Conservation (phyloP, 2,888 invertebrate genomes). For the Operophtera brumata region DNA sequence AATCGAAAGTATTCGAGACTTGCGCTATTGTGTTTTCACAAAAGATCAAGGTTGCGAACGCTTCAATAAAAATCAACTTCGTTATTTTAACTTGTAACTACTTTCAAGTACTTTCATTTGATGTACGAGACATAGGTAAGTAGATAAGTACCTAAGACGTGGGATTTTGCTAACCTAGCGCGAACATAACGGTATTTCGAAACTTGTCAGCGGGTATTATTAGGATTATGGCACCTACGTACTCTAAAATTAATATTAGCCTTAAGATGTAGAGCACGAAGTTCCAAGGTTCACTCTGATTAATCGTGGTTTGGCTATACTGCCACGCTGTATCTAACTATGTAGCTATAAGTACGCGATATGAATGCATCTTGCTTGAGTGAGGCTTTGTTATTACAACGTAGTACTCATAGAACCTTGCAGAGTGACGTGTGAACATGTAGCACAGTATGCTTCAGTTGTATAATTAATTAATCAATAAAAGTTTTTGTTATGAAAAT, state of each 20-base stretch:
- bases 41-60: slow-evolving; percentile 36
- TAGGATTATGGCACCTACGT: slow-evolving; percentile 38
- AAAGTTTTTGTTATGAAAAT: slow-evolving; percentile 22
- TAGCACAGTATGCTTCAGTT: slow-evolving; percentile 17
- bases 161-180: slow-evolving; percentile 10
- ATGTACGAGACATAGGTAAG: not conserved
- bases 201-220: slow-evolving; percentile 23
- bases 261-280: slow-evolving; percentile 53
- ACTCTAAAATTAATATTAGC: slow-evolving; percentile 50
- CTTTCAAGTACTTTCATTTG: slow-evolving; percentile 12
- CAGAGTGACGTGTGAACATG: slow-evolving; percentile 23
- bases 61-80: slow-evolving; percentile 23
- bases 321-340: slow-evolving; percentile 16
- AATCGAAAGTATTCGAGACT: slow-evolving; percentile 28
- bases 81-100: slow-evolving; percentile 25
- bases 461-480: slow-evolving; percentile 22
- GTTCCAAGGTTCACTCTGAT: slow-evolving; percentile 61
- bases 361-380: slow-evolving; percentile 40
- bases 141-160: not conserved
- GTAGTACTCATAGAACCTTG: slow-evolving; percentile 35
- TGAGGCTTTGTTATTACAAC: slow-evolving; percentile 37
- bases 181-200: slow-evolving; percentile 17
- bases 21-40: slow-evolving; percentile 34
- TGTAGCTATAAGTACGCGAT: slow-evolving; percentile 17
- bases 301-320: slow-evolving; percentile 56